Evolutionary conservation across 2,113 vertebrate species (phyloP).

Genomic region (Engraulis encrasicolus): DNA sequence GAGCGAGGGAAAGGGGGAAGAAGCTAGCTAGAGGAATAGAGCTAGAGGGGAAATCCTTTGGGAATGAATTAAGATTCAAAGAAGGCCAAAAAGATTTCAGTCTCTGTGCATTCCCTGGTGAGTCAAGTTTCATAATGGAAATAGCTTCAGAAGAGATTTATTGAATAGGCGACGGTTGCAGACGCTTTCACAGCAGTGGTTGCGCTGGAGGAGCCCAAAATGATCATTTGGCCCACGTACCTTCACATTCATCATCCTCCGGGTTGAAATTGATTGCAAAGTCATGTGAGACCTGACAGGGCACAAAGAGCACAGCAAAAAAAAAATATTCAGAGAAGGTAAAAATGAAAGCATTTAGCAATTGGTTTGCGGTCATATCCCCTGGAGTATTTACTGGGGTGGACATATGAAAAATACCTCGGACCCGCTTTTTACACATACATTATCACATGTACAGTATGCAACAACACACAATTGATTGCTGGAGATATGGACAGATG

Average conservation of each 20-base stretch:
- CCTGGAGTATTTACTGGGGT: neutral
- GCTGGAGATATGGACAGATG: too few relatives aligned
- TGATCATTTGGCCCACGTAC: constrained; percentile 71
- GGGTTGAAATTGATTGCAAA: constrained; percentile 97
- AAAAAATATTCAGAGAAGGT: neutral
- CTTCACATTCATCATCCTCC: constrained; percentile 92
- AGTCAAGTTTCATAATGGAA: constrained; percentile 4
- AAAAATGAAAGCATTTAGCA: neutral
- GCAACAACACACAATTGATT: neutral
- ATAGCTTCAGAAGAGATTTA: constrained; percentile 16
- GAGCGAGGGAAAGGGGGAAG: neutral
- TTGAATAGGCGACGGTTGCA: constrained; percentile 19
- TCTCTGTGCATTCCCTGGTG: neutral
- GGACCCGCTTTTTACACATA: neutral
- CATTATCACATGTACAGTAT: neutral
- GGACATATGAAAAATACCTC: neutral
- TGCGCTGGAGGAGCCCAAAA: neutral
- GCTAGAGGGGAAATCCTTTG: constrained; percentile 20
- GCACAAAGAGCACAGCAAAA: constrained; percentile 23
- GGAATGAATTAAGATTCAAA: constrained; percentile 11
- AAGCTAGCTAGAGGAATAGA: too few relatives aligned
- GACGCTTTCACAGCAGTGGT: neutral
- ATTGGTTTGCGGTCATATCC: neutral
- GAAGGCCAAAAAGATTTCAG: constrained; percentile 14
- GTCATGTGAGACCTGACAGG: constrained; percentile 89